A percentile compares a stretch with the other conserved stretches of the same genome.
Conservation (phyloP, 1,140 invertebrate species). For the Aphelenchoides avenae region DNA sequence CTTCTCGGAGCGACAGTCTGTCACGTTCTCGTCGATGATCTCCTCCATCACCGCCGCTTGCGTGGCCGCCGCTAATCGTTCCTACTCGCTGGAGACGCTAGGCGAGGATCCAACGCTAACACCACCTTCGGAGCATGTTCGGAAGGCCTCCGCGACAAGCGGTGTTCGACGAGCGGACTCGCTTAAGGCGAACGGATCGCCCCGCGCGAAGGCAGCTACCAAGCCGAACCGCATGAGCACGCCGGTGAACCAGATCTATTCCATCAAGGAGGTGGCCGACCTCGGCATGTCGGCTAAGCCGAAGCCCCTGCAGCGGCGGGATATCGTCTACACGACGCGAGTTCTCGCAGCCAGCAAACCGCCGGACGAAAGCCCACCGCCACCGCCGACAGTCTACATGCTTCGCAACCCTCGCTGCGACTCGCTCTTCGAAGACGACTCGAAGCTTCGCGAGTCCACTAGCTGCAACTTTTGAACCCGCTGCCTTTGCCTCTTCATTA, state of each 20-base stretch:
- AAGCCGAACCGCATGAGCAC: not conserved
- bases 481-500: too few species aligned
- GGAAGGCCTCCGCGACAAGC: not conserved
- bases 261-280: slow-evolving; percentile 3
- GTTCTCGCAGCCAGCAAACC: slow-evolving; percentile 10
- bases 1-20: slow-evolving; percentile 10
- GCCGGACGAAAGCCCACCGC: slow-evolving; percentile 1
- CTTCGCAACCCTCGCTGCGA: too few species aligned
- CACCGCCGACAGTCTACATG: slow-evolving; percentile 3
- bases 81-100: slow-evolving; percentile 41
- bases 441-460: slow-evolving; percentile 28
- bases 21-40: slow-evolving; percentile 38
- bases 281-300: too few species aligned
- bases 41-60: slow-evolving; percentile 13
- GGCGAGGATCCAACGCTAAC: slow-evolving; percentile 24
- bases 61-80: slow-evolving; percentile 20
- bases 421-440: slow-evolving; percentile 12
- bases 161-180: slow-evolving; percentile 22
- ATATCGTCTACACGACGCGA: slow-evolving; percentile 17
- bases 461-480: slow-evolving; percentile 39
- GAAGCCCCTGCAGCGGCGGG: slow-evolving; percentile 1
- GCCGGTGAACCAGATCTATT: not conserved
- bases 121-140: too few species aligned
- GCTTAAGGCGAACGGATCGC: slow-evolving; percentile 15
- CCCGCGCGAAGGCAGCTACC: too few species aligned